Evolutionary conservation across 1,140 invertebrate genomes (phyloP), one percentile per base, ranked within the genome.

Genomic region (Drosophila orena): DNA sequence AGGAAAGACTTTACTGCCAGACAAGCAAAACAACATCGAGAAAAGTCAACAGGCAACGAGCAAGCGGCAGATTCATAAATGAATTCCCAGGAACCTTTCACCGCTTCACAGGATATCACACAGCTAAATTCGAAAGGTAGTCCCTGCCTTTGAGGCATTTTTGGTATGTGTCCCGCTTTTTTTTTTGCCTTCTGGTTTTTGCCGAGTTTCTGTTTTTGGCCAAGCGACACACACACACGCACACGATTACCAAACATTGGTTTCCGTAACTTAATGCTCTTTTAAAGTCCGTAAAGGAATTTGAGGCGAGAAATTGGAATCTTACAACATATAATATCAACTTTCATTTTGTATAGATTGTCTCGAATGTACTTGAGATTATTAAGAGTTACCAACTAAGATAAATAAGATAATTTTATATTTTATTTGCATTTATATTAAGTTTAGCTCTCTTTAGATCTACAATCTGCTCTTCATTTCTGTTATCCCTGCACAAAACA

Each of bases 31-130:
- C n/a, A 69, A 80, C 50, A 75, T 42, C 58, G 61, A 44, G 34
- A 61, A 38, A 42, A 66, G 60, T 68, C 64, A 68, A 65, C 64
- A 68, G 35, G 60, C 37, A 15, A 22, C 15, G 34, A 52, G 24
- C 22, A 35, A 35, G 38, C 30, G 43, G 35, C 40, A 38, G 44
- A 66, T 57, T 40, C 40, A 76, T 66, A 75, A 76, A 49, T 59
- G 62, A 76, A 76, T 70, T 69, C 69, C 38, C 73, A 42, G 42
- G 47, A 66, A 66, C 49, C 50, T 66, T 66, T 43, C 37, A 44
- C 35, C 46, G 57, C 52, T 44, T 59, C 54, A 27, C 43, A 61
- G 57, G 57, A 61, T 43, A 58, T 58, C 40, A 64, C n/a, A 30
- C 42, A 17, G 53, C 58, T 35, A 34, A 52, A 52, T 65, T 43